phyloP scores from a whole-genome alignment of 2,113 vertebrate genomes.

The Tinamus guttatus region DNA sequence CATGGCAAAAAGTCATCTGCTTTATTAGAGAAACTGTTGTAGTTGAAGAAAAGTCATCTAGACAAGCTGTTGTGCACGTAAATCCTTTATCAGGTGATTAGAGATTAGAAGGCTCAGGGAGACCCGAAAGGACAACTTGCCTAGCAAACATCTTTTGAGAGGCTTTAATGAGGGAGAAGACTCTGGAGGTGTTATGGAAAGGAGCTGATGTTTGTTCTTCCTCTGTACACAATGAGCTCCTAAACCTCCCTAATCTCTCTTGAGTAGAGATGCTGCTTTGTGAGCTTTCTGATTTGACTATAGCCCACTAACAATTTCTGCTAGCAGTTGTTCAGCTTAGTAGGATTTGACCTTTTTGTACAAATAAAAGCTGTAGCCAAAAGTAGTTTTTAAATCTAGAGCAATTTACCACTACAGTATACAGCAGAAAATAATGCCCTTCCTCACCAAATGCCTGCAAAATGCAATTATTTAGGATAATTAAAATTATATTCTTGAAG shows the following conservation, averaged over 20 bases:
- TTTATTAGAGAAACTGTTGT: not conserved
- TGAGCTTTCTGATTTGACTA: not conserved
- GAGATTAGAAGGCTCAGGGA: not conserved
- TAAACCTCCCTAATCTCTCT: not conserved
- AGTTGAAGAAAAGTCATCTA: not conserved
- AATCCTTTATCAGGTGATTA: not conserved
- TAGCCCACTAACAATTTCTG: not conserved
- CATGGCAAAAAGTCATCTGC: not conserved
- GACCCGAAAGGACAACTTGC: not conserved
- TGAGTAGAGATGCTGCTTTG: not conserved
- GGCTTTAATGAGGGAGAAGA: not conserved
- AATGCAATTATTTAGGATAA: not conserved
- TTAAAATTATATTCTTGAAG: constrained; percentile 6
- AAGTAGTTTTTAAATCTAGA: constrained; percentile 32
- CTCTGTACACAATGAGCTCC: not conserved
- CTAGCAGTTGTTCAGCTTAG: not conserved
- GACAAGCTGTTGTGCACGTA: not conserved
- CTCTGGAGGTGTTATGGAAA: not conserved
- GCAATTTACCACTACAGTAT: constrained; percentile 1
- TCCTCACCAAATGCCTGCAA: not conserved
- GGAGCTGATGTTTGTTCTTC: not conserved
- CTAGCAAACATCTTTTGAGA: not conserved
- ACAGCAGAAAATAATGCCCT: not conserved
- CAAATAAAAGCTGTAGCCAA: constrained; percentile 7
- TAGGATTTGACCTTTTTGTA: constrained; percentile 46